phyloP scores from a whole-genome alignment of 2,888 invertebrate species.

The Penaeus monodon region DNA sequence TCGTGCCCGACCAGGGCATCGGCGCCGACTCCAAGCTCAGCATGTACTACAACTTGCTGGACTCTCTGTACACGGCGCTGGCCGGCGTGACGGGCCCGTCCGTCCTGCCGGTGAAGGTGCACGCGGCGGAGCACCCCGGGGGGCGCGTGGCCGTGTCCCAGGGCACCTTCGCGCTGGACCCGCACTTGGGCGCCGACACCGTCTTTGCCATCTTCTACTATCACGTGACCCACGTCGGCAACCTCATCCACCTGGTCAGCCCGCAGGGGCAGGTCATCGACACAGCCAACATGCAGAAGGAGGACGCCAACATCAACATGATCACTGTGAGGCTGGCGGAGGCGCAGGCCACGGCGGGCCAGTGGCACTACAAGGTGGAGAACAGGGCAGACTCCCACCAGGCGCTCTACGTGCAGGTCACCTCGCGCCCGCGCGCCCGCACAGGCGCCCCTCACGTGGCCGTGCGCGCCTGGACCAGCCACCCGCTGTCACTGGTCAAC shows the following conservation, averaged over 20 bases:
- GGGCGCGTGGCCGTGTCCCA: slow-evolving; percentile 61
- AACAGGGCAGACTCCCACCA: slow-evolving; percentile 64
- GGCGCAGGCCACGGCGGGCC: slow-evolving; percentile 55
- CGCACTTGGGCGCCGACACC: slow-evolving; percentile 56
- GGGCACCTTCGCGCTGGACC: slow-evolving; percentile 60
- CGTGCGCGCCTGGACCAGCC: slow-evolving; percentile 62
- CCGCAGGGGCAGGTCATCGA: slow-evolving; percentile 56
- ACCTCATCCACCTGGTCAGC: slow-evolving; percentile 59
- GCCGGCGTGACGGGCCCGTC: slow-evolving; percentile 34
- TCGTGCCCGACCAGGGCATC: slow-evolving; percentile 65
- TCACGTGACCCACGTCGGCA: slow-evolving; percentile 64
- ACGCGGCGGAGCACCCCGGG: slow-evolving; percentile 57
- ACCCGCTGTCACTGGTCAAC: slow-evolving; percentile 36
- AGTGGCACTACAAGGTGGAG: slow-evolving; percentile 62
- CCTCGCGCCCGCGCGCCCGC: slow-evolving; percentile 36
- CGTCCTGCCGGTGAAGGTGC: slow-evolving; percentile 53
- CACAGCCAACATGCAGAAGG: slow-evolving; percentile 61
- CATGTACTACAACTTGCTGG: slow-evolving; percentile 63
- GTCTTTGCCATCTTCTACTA: slow-evolving; percentile 63
- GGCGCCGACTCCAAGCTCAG: slow-evolving; percentile 64
- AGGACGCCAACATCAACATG: slow-evolving; percentile 63
- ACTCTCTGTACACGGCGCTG: slow-evolving; percentile 60
- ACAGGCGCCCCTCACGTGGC: slow-evolving; percentile 36
- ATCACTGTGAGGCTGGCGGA: slow-evolving; percentile 59
- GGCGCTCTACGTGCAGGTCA: slow-evolving; percentile 63